Conservation (phyloP, 2,797 vertebrate species). For the Tokudaia tokunoshimensis region DNA sequence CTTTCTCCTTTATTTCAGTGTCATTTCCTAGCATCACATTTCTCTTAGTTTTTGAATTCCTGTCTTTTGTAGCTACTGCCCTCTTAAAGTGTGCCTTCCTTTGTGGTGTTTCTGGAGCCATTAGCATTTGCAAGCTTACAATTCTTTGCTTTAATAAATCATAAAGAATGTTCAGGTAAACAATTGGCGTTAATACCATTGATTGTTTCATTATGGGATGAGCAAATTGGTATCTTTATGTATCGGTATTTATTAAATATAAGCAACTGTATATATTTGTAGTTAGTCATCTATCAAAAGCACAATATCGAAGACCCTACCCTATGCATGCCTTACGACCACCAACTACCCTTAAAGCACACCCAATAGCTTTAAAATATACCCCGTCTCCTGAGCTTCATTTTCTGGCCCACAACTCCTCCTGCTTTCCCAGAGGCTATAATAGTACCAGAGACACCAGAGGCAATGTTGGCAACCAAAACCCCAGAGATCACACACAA, state of each 20-base stretch:
- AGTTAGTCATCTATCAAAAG: conserved; percentile 15
- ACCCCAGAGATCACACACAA: not conserved
- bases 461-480: not conserved
- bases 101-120: not conserved
- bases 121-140: not conserved
- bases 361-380: not conserved
- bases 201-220: not conserved
- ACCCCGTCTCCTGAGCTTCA: not conserved
- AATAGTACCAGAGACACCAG: not conserved
- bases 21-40: no score
- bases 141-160: not conserved
- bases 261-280: not conserved
- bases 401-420: not conserved
- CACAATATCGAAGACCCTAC: not conserved
- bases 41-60: not conserved
- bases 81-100: not conserved
- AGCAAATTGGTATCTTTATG: not conserved
- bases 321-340: not conserved
- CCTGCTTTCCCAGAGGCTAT: not conserved
- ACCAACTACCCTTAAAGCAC: not conserved
- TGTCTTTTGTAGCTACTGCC: not conserved
- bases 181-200: not conserved
- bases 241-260: not conserved
- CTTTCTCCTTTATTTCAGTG: not conserved
- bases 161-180: not conserved